phyloP scores from a whole-genome alignment of 2,888 invertebrate genomes.

The Scelioninae gen. 2 region DNA sequence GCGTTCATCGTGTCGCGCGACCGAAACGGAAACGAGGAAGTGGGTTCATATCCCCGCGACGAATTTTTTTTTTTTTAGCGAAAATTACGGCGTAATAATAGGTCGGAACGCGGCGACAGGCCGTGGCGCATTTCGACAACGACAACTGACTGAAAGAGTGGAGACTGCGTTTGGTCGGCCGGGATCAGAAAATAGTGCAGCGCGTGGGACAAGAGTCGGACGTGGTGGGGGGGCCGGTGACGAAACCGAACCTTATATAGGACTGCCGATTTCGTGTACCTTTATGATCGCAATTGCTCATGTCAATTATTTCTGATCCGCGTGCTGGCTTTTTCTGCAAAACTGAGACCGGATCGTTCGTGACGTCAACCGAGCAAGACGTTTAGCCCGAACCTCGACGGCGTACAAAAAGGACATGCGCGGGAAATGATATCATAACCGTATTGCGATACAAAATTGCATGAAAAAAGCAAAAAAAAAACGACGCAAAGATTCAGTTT shows the following conservation, averaged over 20 bases:
- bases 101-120: slow-evolving; percentile 38
- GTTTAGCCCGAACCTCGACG: too few relatives aligned
- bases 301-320: slow-evolving; percentile 37
- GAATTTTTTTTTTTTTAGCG: slow-evolving; percentile 27
- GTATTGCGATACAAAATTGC: too few relatives aligned
- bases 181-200: slow-evolving; percentile 65
- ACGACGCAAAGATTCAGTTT: too few relatives aligned
- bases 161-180: slow-evolving; percentile 61
- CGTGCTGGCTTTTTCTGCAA: slow-evolving; percentile 6
- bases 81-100: slow-evolving; percentile 24
- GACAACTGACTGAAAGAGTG: slow-evolving; percentile 61
- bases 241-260: slow-evolving; percentile 71
- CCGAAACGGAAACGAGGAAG: slow-evolving; percentile 16
- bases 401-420: too few relatives aligned
- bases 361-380: slow-evolving; percentile 34
- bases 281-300: slow-evolving; percentile 51
- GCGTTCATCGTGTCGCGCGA: slow-evolving; percentile 36
- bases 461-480: too few relatives aligned
- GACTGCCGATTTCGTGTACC: slow-evolving; percentile 64
- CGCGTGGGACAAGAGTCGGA: slow-evolving; percentile 62
- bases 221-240: slow-evolving; percentile 63
- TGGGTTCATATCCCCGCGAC: slow-evolving; percentile 17
- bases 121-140: slow-evolving; percentile 63
- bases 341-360: neutral
- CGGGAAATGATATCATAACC: too few relatives aligned